These are phyloP conservation scores for Ochropleura plecta DNA, from an alignment of 2,888 invertebrate genomes.

Conservation along the genomic window DNA sequence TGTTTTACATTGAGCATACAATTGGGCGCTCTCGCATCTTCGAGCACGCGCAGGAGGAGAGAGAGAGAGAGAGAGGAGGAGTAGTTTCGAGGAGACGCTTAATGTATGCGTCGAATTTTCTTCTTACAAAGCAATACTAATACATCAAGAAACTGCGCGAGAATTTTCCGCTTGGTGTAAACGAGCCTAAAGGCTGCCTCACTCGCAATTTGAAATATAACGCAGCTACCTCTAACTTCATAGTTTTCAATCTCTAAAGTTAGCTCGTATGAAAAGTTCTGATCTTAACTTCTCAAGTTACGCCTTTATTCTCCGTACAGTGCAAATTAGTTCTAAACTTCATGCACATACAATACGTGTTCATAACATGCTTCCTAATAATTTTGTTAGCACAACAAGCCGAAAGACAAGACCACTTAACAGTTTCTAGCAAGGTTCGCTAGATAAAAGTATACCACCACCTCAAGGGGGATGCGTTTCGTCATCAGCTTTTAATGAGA, in stretches of 20 bases:
- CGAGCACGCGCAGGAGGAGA: too few relatives aligned
- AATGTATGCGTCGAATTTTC: not conserved
- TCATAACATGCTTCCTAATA: constrained; percentile 55
- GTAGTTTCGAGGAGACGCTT: not conserved
- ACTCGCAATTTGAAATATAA: not conserved
- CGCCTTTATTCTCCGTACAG: constrained; percentile 16
- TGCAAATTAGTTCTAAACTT: constrained; percentile 24
- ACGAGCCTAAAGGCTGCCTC: not conserved
- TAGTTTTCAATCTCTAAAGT: constrained; percentile 13
- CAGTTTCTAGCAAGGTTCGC: constrained; percentile 43
- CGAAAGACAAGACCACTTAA: constrained; percentile 50
- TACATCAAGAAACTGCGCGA: not conserved
- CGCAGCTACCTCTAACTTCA: not conserved
- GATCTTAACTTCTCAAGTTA: not conserved
- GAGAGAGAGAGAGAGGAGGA: too few relatives aligned
- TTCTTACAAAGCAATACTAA: not conserved
- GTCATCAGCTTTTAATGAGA: constrained; percentile 8
- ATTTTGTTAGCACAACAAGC: constrained; percentile 62
- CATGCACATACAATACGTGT: constrained; percentile 41
- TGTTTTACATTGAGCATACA: not conserved
- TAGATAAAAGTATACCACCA: constrained; percentile 48
- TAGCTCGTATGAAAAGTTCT: constrained; percentile 5
- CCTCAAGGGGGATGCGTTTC: constrained; percentile 48
- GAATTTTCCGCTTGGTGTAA: not conserved
- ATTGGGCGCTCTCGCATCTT: too few relatives aligned